A percentile compares a stretch with the other conserved stretches of the same genome.
These are phyloP conservation scores for Odontesthes bonariensis DNA, from an alignment of 2,113 vertebrate species.

Conservation along the genomic window DNA sequence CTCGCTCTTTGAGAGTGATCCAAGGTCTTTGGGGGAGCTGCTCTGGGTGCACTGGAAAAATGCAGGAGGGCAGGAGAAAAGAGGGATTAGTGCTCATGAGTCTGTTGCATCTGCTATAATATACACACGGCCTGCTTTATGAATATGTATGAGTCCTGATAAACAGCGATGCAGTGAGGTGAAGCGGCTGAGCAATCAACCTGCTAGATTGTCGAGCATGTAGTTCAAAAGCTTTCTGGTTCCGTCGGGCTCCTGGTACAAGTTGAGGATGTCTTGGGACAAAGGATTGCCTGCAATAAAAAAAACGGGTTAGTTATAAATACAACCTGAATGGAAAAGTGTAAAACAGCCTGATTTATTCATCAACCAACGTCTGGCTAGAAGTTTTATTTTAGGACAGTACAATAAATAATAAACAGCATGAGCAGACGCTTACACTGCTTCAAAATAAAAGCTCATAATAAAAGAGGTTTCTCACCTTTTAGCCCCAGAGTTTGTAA, in stretches of 20 bases:
- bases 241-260: constrained; percentile 98
- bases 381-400: no score
- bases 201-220: constrained; percentile 99
- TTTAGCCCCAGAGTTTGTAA: constrained; percentile 97
- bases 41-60: constrained; percentile 92
- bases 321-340: not conserved
- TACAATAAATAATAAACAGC: no score
- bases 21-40: constrained; percentile 98
- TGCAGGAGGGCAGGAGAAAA: not conserved
- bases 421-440: no score
- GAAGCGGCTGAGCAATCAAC: constrained; percentile 25
- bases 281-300: constrained; percentile 94
- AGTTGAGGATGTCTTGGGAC: constrained; percentile 98
- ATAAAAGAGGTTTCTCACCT: constrained; percentile 81
- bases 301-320: not conserved
- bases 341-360: not conserved
- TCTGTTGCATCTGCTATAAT: constrained; percentile 1
- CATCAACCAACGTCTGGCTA: no score
- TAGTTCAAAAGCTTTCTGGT: constrained; percentile 99
- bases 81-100: fast-evolving
- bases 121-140: not conserved
- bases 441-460: no score
- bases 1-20: constrained; percentile 97
- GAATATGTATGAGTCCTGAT: constrained; percentile 19
- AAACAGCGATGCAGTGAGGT: not conserved